Conservation (phyloP, 2,888 invertebrate genomes). For the Dryobotodes eremita region DNA sequence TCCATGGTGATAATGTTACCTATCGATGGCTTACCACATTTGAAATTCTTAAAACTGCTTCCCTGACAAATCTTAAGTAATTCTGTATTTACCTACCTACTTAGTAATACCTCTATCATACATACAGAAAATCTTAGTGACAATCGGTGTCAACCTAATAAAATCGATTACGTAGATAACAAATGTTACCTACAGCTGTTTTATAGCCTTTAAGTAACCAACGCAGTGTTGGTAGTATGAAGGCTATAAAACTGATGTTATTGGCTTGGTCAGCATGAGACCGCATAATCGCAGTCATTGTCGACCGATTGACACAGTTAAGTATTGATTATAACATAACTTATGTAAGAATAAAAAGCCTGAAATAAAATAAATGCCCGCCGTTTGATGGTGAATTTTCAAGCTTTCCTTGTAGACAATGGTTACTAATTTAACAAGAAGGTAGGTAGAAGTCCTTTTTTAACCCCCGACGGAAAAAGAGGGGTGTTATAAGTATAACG, state of each 20-base stretch:
- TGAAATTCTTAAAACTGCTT: neutral
- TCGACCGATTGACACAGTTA: slow-evolving; percentile 49
- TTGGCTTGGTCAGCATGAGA: slow-evolving; percentile 44
- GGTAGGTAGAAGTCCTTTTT: neutral
- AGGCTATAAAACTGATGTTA: slow-evolving; percentile 36
- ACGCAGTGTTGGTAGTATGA: neutral
- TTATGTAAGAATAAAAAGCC: neutral
- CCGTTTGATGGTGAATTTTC: neutral
- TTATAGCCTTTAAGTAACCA: too few species aligned
- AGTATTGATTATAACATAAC: neutral
- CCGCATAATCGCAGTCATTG: slow-evolving; percentile 45
- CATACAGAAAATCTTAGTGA: neutral
- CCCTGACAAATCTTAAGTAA: too few species aligned
- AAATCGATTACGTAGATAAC: neutral
- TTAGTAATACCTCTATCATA: neutral
- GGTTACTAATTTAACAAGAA: neutral
- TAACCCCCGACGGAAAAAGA: too few species aligned
- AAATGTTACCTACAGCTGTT: slow-evolving; percentile 8
- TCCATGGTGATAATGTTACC: neutral
- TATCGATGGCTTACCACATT: neutral
- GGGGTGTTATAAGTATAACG: too few species aligned
- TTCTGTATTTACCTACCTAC: neutral
- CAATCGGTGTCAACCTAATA: neutral
- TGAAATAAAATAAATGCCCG: neutral
- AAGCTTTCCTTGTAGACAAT: neutral